These are phyloP conservation scores for Leptobrachium ailaonicum DNA, from an alignment of 2,113 vertebrate genomes.

Conservation along the genomic window DNA sequence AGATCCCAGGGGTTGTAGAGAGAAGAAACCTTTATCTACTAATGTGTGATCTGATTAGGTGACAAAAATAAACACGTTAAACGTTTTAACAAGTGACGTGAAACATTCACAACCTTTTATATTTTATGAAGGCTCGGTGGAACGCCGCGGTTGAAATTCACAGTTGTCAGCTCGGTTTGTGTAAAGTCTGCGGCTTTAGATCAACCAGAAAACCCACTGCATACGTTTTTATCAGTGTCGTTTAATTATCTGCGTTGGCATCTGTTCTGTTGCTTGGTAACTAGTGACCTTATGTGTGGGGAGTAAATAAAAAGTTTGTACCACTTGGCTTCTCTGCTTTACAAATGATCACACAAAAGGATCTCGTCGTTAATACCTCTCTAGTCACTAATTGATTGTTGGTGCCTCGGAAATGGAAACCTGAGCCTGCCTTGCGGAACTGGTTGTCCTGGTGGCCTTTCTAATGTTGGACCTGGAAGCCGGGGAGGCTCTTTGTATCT, in stretches of 20 bases:
- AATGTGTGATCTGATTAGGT: constrained; percentile 14
- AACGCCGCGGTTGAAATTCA: not conserved
- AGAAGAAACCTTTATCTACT: not conserved
- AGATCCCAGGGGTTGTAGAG: constrained; percentile 7
- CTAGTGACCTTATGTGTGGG: not conserved
- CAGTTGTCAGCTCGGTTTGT: not conserved
- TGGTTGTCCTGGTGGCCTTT: too few species aligned
- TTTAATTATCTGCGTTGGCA: not conserved
- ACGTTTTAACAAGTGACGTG: not conserved
- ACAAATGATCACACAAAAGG: not conserved
- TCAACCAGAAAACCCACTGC: not conserved
- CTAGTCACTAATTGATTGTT: too few species aligned
- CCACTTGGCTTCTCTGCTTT: not conserved
- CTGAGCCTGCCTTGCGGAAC: too few species aligned
- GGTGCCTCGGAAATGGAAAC: too few species aligned
- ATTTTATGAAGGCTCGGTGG: not conserved
- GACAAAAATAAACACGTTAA: constrained; percentile 4
- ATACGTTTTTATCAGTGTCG: not conserved
- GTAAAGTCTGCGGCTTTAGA: not conserved
- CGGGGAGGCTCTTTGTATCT: too few species aligned
- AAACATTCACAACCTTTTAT: not conserved
- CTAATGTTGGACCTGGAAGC: too few species aligned
- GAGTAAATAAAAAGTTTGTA: not conserved
- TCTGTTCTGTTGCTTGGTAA: constrained; percentile 3
- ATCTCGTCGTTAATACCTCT: too few species aligned